Base-by-base conservation (phyloP, 2,888 invertebrate genomes). In the Agriotes lineatus region DNA sequence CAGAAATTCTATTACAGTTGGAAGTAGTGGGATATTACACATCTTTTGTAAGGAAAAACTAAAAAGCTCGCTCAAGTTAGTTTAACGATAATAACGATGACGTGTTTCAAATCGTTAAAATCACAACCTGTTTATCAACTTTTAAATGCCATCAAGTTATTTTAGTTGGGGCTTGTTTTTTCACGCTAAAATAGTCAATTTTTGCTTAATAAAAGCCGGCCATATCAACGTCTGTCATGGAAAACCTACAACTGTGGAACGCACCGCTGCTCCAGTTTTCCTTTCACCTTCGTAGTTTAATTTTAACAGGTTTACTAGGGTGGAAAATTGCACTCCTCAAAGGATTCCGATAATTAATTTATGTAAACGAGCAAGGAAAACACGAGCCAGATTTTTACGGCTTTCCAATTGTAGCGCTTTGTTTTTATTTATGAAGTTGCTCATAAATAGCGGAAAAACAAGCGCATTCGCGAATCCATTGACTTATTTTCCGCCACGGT, bases 281-380 rank as follows among this genome's bases (percentile, higher is more conserved):
- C 48, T 48, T 48, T 10, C 22, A 48, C 48, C 22, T 48, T 33
- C 33, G 33, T 12, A 16, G 18, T 33, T 52, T 30, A 30, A 30
- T 10, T 12, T 30, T 56, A 56, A 56, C 56, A 16, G 19, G 14
- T 39, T 39, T 35, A 37, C 35, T 39, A 37, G 56, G 16, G 39
- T 39, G 52, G 52, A 56, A 56, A 56, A 56, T 56, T 39, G 16
- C 39, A 22, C 37, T 56, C 20, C 56, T 56, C 56, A 56, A 56
- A 56, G 56, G 39, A 52, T 52, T 39, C 56, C 35, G 20, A 56
- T 56, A 56, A 56, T 56, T 56, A 56, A 56, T 56, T 56, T 37
- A 37, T 56, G 56, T 56, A 56, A 56, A 56, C 52, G 33, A 37
- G 18, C 19, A 56, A 56, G 39, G 16, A 56, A 33, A 52, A 33